Evolutionary conservation across 2,797 vertebrate genomes (phyloP), one percentile per base, ranked within the genome.

Genomic region (Odontamblyopus lacepedii): DNA sequence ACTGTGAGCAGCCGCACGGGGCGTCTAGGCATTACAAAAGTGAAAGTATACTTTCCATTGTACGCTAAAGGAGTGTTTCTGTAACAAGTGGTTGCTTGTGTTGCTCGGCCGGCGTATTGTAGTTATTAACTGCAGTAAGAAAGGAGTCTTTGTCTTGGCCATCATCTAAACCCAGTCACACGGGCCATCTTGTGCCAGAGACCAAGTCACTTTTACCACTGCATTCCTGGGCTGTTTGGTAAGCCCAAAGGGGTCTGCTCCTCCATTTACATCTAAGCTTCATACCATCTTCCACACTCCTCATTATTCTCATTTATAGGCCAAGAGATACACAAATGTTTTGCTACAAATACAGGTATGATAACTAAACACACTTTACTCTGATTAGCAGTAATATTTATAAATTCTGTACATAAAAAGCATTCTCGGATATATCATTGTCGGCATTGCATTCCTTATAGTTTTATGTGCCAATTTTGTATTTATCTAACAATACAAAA

Each of bases 91-190:
- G 74, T 85, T 88, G 79, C 89, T 92, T 92, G 88, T 91, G 85
- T 59, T 60, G 79, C 85, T 90, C 81, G 26, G 18, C 64, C 63
- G 50, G 75, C 68, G 78, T 74, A 86, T 84, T 81, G 92, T 91
- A 88, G 87, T 91, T 88, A 90, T 93, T 92, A 92, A 91, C 88
- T 77, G 86, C 80, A 78, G 48, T 90, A 93, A 95, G 95, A 95
- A 96, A 94, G 94, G 85, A 87, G 90, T 91, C 93, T 95, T 96
- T 95, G 95, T 95, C 93, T 81, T n/a, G 65, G 78, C 85, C 78
- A 79, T 87, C 88, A 88, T 90, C 90, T 91, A 89, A 86, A 92
- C 86, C 92, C 82, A 87, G 92, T 95, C 94, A 94, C 93, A 93
- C 90, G 88, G 91, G 85, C 89, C 87, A 91, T 91, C 85, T 87